Base-by-base conservation (phyloP, 2,888 invertebrate species). In the Pseudeuparius sepicola region DNA sequence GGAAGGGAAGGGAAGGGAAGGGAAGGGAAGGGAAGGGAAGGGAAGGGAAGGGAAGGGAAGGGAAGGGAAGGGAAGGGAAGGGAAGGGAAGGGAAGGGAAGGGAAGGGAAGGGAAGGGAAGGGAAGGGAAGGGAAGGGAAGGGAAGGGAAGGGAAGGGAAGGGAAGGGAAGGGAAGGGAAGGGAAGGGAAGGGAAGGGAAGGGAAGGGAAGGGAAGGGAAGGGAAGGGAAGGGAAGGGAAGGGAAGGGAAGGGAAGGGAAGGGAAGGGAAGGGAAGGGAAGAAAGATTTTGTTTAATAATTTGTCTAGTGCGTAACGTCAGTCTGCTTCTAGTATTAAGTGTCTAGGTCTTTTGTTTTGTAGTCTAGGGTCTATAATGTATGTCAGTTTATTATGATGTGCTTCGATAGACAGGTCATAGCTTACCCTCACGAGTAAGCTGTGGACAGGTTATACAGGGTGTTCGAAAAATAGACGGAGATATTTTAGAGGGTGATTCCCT, bases 1-100 rank as follows among this genome's bases (percentile, higher is more conserved):
- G 34, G 34, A 34, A 34, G 32, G 34, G 34, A 34, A 34, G 32
- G 34, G 34, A 34, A 34, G 32, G 34, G 34, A 34, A 34, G 32
- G 34, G 31, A 34, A 34, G 32, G 34, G 34, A 34, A 32, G 32
- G 34, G 34, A 34, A 32, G 32, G 34, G 34, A 34, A 34, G 32
- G 34, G 34, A 34, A 34, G 32, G 34, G 34, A 34, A 34, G 32
- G 34, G 34, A 34, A 34, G 32, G 34, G 34, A 34, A 34, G 32
- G 34, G 34, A 34, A 34, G 32, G 34, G 34, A 33, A 34, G 32
- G 34, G 34, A 34, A 34, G 32, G 34, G 34, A 34, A 34, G 32
- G 34, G 34, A 34, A 34, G 32, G 34, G 34, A 34, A 34, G 32
- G 34, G 34, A 34, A 34, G 32, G 34, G 34, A 34, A 34, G 32